A percentile compares a stretch with the other conserved stretches of the same genome.
Evolutionary conservation across 2,888 invertebrate genomes (phyloP).

Genomic region (Plemyria rubiginata): DNA sequence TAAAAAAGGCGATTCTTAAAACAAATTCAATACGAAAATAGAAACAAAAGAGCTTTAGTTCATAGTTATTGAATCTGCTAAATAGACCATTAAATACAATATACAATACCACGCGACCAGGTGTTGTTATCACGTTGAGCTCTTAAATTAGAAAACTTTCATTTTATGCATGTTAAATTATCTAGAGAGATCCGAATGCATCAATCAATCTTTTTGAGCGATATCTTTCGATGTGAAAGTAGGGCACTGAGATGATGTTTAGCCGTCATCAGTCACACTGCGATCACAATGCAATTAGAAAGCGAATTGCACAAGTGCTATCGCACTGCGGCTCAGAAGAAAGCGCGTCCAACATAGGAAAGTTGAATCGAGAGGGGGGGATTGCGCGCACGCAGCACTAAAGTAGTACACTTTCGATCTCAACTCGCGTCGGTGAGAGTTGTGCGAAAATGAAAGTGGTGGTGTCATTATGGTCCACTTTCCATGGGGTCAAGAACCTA

Average conservation of each 20-base stretch:
- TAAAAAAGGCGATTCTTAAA: no score
- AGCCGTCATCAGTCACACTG: constrained; percentile 68
- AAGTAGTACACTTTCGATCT: constrained; percentile 85
- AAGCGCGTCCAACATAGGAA: constrained; percentile 80
- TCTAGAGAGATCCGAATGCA: constrained; percentile 41
- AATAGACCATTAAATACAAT: not conserved
- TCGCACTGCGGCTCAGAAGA: constrained; percentile 66
- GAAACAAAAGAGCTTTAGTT: no score
- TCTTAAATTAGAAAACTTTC: constrained; percentile 30
- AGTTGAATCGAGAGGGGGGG: constrained; percentile 64
- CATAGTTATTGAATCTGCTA: no score
- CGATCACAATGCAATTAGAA: constrained; percentile 83
- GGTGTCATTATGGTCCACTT: constrained; percentile 82
- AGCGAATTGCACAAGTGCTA: constrained; percentile 79
- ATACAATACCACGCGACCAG: not conserved
- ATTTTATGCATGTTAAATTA: constrained; percentile 26
- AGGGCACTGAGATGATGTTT: constrained; percentile 69
- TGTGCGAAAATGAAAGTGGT: constrained; percentile 87
- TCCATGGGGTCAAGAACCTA: constrained; percentile 80
- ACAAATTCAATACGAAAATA: no score
- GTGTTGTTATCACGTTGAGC: not conserved
- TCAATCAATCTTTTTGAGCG: constrained; percentile 50
- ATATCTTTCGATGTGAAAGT: constrained; percentile 62
- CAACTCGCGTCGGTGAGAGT: constrained; percentile 81
- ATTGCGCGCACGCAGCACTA: constrained; percentile 77